A percentile compares a stretch with the other conserved stretches of the same genome.
Evolutionary conservation across 2,888 invertebrate species (phyloP).

Genomic region (Leucophora obtusa): DNA sequence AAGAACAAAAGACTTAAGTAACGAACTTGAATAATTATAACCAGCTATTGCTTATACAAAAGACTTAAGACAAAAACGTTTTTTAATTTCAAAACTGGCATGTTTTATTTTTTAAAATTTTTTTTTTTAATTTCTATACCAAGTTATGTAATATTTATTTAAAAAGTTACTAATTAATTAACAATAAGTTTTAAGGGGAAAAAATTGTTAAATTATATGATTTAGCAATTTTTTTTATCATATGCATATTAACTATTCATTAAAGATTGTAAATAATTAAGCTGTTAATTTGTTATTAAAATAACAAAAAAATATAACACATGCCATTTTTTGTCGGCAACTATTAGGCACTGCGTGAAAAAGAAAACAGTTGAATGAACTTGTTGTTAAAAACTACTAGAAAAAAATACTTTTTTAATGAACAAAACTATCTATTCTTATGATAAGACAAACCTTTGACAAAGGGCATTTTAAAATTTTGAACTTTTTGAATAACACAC

Average conservation of each 20-base stretch:
- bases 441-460: too few relatives aligned
- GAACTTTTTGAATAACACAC: too few relatives aligned
- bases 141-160: not conserved
- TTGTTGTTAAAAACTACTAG: not conserved
- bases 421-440: too few relatives aligned
- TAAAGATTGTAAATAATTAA: not conserved
- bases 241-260: not conserved
- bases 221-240: not conserved
- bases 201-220: not conserved
- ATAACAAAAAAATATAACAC: not conserved
- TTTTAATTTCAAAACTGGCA: not conserved
- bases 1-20: conserved; percentile 40
- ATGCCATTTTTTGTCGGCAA: not conserved
- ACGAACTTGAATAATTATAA: conserved; percentile 10
- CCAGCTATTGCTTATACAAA: not conserved
- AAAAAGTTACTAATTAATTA: not conserved
- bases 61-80: not conserved
- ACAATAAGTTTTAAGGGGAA: not conserved
- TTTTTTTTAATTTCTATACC: too few relatives aligned
- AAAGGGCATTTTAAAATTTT: too few relatives aligned
- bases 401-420: not conserved
- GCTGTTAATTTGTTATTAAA: conserved; percentile 1
- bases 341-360: not conserved
- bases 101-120: not conserved
- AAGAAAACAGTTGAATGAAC: not conserved